These are phyloP conservation scores for Sebastes aleutianus DNA, from an alignment of 2,797 vertebrate genomes.

Conservation along the genomic window DNA sequence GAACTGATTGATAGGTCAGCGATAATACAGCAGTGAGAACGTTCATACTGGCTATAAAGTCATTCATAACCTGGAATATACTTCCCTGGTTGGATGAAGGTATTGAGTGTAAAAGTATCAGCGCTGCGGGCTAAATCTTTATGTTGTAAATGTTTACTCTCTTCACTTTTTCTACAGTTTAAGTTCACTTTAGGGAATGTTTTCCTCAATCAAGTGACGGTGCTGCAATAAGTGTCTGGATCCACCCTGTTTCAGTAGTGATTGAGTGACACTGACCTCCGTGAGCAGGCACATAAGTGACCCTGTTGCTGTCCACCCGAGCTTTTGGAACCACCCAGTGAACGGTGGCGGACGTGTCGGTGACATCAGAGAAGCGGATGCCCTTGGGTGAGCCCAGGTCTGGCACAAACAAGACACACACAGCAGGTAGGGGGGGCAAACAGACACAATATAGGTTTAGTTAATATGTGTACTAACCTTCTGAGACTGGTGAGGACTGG, in stretches of 20 bases:
- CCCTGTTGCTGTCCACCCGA: slow-evolving; percentile 87
- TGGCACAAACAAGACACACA: slow-evolving; percentile 60
- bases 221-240: neutral
- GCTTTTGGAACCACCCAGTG: slow-evolving; percentile 87
- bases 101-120: neutral
- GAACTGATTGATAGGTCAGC: neutral
- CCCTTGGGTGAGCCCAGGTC: slow-evolving; percentile 90
- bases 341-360: slow-evolving; percentile 88
- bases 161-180: neutral
- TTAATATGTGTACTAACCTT: neutral
- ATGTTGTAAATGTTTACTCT: neutral
- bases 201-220: neutral
- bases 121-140: neutral
- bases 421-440: slow-evolving; percentile 13
- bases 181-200: too few species aligned
- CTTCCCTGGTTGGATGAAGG: neutral
- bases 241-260: neutral
- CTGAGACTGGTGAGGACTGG: neutral
- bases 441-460: slow-evolving; percentile 13
- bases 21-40: neutral
- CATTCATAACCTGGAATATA: neutral
- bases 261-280: slow-evolving; percentile 84
- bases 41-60: neutral
- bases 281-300: slow-evolving; percentile 86
- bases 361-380: slow-evolving; percentile 92